Base-by-base conservation (phyloP, 1,140 invertebrate species). In the Lucilia cuprina region DNA sequence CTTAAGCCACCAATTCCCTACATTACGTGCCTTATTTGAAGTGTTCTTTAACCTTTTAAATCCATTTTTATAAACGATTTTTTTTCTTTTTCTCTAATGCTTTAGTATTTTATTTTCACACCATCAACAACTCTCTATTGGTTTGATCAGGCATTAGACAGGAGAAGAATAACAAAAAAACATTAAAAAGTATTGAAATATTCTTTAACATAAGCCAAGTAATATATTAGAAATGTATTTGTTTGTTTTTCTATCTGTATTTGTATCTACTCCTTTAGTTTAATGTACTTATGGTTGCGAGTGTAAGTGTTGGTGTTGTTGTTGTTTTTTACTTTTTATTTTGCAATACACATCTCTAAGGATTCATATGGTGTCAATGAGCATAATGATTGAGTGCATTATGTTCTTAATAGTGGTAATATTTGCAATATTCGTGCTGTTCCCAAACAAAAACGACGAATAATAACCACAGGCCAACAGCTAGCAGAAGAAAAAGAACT, bases 381-480 rank as follows among this genome's bases (percentile, higher is more conserved):
- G 65, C 65, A 70, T 21, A 70, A 70, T 70, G n/a, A 70, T 70
- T 70, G 65, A 70, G 65, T 19, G 65, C 65, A 70, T 70, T 70
- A 70, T 70, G 65, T 70, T 70, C 19, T 70, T 70, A 70, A 70
- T 70, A n/a, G 65, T 19, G n/a, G 65, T 70, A 70, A 70, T 70
- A 70, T 70, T 70, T 70, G n/a, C 65, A 70, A 70, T 70, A 70
- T 70, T 55, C 50, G 50, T 55, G 35, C 35, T 41, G 50, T 55
- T 55, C 50, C 5, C 13, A n/a, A 55, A 13, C 50, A 5, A 5
- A 55, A 8, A 12, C 35, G 35, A 41, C 35, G 35, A 41, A 8
- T 8, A 41, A 8, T 8, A 41, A 41, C 35, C 35, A 41, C 35
- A 41, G 35, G 35, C 35, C 35, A 41, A 41, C 35, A 41, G 35